Evolutionary conservation across 2,113 vertebrate genomes (phyloP).

Genomic region (Hemiscyllium ocellatum): DNA sequence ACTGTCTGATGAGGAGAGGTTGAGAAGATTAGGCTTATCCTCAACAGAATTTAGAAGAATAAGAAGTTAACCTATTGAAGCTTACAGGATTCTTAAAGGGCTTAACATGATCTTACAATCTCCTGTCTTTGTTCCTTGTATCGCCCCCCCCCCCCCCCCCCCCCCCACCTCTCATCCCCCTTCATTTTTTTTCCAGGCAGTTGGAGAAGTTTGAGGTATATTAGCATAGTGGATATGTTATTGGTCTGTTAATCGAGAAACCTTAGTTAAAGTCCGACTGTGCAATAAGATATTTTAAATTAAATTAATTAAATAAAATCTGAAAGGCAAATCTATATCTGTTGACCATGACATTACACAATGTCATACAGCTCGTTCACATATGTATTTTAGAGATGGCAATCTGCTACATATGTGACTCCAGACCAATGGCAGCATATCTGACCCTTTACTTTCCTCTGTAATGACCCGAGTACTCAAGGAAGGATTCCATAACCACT

Average conservation of each 20-base stretch:
- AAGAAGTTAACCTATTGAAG: too few relatives aligned
- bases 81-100: too few relatives aligned
- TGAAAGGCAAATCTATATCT: neutral
- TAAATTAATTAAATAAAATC: neutral
- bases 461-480: neutral
- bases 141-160: too few relatives aligned
- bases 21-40: too few relatives aligned
- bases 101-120: too few relatives aligned
- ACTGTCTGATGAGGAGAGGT: too few relatives aligned
- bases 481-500: neutral
- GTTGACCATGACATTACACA: too few relatives aligned
- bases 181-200: neutral
- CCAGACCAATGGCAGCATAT: neutral
- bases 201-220: neutral
- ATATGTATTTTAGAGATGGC: neutral
- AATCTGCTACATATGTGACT: neutral
- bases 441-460: neutral
- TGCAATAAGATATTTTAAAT: neutral
- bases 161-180: neutral
- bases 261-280: too few relatives aligned
- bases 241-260: too few relatives aligned
- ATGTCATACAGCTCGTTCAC: too few relatives aligned
- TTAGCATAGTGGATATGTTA: too few relatives aligned
- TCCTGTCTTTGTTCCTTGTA: neutral
- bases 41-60: too few relatives aligned